phyloP scores from a whole-genome alignment of 64 coral and sea anemone species.

The Montipora efflorescens region DNA sequence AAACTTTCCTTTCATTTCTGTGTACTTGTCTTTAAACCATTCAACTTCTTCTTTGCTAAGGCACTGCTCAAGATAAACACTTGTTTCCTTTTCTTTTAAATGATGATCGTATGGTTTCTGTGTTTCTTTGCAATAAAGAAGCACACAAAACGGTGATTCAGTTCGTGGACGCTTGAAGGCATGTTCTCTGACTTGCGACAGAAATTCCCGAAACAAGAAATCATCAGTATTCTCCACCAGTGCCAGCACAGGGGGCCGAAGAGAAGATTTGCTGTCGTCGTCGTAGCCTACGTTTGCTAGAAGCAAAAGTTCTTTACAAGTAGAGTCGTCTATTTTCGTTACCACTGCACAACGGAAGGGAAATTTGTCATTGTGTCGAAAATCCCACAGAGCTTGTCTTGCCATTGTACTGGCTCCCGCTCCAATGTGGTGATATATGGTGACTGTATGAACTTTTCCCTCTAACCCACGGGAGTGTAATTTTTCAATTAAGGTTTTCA shows the following conservation, averaged over 20 bases:
- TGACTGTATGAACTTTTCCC: slow-evolving; percentile 42
- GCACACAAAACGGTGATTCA: slow-evolving; percentile 28
- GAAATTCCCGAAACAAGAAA: slow-evolving; percentile 59
- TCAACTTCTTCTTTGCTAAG: slow-evolving; percentile 24
- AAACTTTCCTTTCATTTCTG: neutral
- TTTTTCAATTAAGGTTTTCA: slow-evolving; percentile 40
- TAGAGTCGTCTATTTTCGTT: slow-evolving; percentile 27
- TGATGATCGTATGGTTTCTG: slow-evolving; percentile 13
- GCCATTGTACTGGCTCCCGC: slow-evolving; percentile 57
- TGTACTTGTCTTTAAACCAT: slow-evolving; percentile 71
- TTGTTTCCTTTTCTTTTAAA: neutral
- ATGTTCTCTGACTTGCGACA: slow-evolving; percentile 31
- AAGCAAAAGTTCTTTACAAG: slow-evolving; percentile 50
- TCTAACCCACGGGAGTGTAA: neutral
- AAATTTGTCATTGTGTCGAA: neutral
- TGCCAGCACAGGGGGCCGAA: slow-evolving; percentile 28
- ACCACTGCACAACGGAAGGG: slow-evolving; percentile 55
- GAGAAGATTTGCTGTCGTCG: neutral
- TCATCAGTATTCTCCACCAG: slow-evolving; percentile 58
- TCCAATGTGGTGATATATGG: slow-evolving; percentile 49
- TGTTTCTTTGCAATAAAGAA: slow-evolving; percentile 60
- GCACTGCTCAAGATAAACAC: slow-evolving; percentile 38
- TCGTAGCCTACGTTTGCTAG: slow-evolving; percentile 51
- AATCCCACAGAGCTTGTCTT: slow-evolving; percentile 64
- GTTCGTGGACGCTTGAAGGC: neutral